Evolutionary conservation across 2,888 invertebrate species (phyloP).

Genomic region (Branchipolynoe longqiensis): DNA sequence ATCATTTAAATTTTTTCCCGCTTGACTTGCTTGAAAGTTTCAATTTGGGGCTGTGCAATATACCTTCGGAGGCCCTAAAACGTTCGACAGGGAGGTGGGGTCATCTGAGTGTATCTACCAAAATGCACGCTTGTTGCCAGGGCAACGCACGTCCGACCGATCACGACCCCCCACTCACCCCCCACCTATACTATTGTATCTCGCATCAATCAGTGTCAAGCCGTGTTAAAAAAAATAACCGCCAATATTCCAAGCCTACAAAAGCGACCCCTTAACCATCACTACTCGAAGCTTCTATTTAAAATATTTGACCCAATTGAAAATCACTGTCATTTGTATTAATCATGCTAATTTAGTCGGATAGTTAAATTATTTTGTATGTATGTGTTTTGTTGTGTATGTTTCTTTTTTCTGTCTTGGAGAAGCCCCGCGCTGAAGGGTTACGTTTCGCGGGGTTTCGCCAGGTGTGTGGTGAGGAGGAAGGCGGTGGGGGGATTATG

Average conservation of each 20-base stretch:
- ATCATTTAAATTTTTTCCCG: not conserved
- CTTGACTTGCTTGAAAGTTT: not conserved
- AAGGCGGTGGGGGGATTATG: not conserved
- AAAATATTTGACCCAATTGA: not conserved
- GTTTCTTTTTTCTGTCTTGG: no score
- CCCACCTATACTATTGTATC: slow-evolving; percentile 21
- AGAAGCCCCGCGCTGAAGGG: not conserved
- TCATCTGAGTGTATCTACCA: slow-evolving; percentile 46
- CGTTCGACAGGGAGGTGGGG: slow-evolving; percentile 29
- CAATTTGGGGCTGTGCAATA: not conserved
- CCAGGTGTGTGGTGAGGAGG: slow-evolving; percentile 6
- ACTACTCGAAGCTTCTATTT: no score
- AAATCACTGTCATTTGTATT: no score
- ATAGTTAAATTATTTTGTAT: no score
- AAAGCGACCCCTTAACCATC: not conserved
- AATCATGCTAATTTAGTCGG: no score
- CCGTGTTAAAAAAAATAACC: no score
- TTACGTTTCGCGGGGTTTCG: slow-evolving; percentile 1
- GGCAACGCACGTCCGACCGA: slow-evolving; percentile 49
- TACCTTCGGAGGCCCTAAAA: slow-evolving; percentile 6
- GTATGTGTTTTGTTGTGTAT: no score
- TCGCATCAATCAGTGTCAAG: slow-evolving; percentile 39
- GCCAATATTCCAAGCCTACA: not conserved
- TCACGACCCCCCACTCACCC: slow-evolving; percentile 35
- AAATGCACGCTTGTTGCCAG: slow-evolving; percentile 38